Evolutionary conservation across 1,140 invertebrate genomes (phyloP), one percentile per base, ranked within the genome.

Genomic region (Temnothorax curvispinosus): DNA sequence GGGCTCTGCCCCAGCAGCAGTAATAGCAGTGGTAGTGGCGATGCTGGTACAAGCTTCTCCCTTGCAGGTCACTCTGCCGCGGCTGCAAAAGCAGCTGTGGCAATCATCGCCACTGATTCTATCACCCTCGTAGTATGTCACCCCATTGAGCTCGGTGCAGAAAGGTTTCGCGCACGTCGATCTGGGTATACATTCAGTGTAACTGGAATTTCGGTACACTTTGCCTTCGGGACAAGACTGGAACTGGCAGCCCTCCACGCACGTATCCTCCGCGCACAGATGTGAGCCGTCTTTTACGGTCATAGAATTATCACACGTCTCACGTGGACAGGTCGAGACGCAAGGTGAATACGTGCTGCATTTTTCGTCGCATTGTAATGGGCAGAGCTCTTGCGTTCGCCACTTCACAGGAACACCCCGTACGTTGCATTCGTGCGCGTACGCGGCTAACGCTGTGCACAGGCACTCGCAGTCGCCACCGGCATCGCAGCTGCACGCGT

Each of bases 391-490:
- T 91, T 98, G 97, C 1, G 96, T 96, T 75, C 98, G 95, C 98
- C 98, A 99, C 88, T 97, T 97, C 11, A 99, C 96, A 7, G 96
- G 96, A 21, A 97, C 96, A 18, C 97, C 97, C 62, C 96, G 96
- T 2, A 95, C 95, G 65, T 97, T 97, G 93, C 98, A 99, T 90
- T 97, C 97, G 90, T 98, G 97, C 27, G 98, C 98, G 94, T 99
- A 99, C 5, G 97, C 97, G 0, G 98, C 97, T 18, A 99, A 95
- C 0, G 98, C 97, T 1, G 98, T 98, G 93, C 98, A 99, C 0
- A 98, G 94, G 94, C 98, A 99, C 80, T 98, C 97, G 92, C 98
- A 99, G 93, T 99, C 98, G 0, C 97, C 98, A 27, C 98, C 98
- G 91, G 67, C 65, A 94, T 99, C 98, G 94, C 98, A 99, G 38